Evolutionary conservation across 1,140 invertebrate genomes (phyloP), one percentile per base, ranked within the genome.

Genomic region (Tetragonula clypearis): DNA sequence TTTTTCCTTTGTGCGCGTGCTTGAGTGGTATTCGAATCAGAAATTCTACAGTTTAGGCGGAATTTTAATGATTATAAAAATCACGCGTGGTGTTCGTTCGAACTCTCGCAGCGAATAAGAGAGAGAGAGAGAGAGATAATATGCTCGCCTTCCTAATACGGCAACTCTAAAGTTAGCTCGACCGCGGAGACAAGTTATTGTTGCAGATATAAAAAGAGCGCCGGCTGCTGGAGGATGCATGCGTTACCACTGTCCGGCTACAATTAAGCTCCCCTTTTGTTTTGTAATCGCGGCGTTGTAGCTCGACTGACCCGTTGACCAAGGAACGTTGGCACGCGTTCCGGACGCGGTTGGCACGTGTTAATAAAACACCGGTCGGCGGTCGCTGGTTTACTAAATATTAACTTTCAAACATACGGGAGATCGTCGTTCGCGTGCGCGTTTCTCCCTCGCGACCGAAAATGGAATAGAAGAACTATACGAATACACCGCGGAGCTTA

Each of bases 331-430:
- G 89, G 86, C 83, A 86, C 89, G 85, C 84, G 89, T 85, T 81
- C 55, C 71, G 53, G 77, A 84, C 71, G 78, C 79, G 73, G 79
- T 85, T 74, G 84, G 82, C 88, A 87, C 88, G 82, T 89, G 88
- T 90, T 89, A 89, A 79, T 69, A 87, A 90, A 80, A 71, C 68
- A 66, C 72, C 23, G 49, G 26, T 17, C 53, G 35, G n/a, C 49
- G 73, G 56, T 65, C 66, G 62, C 66, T 89, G 88, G 87, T 90
- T 85, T 83, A 87, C 82, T 89, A 90, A 87, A 90, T 87, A 90
- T 89, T 75, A 87, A 84, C 72, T 84, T 86, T 84, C 82, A 88
- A 79, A 79, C 82, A 69, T 0, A 49, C 41, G 41, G 41, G 41
- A 8, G 41, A 49, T 49, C 41, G 6, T 8, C 41, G 6, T 6